Evolutionary conservation across 2,888 invertebrate genomes (phyloP).

Genomic region (Parapristionchus giblindavisi): DNA sequence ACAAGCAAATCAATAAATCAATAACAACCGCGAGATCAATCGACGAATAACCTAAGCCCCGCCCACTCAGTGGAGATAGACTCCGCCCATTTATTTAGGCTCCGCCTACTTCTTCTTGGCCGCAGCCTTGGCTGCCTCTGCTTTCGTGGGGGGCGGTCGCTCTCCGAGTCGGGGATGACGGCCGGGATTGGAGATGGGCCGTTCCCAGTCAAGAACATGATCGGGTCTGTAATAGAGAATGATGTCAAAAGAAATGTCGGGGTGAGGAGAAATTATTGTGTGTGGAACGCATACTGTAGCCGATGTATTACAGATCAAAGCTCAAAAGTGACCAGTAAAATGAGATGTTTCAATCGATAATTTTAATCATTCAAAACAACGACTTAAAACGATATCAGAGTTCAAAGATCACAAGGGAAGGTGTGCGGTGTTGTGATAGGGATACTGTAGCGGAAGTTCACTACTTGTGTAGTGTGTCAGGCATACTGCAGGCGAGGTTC

Average conservation of each 20-base stretch:
- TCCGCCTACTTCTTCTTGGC: slow-evolving; percentile 29
- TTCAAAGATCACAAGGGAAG: background rate
- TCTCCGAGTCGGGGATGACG: slow-evolving; percentile 46
- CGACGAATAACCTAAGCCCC: too few relatives aligned
- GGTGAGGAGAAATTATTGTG: too few relatives aligned
- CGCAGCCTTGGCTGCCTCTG: slow-evolving; percentile 24
- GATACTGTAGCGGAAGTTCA: background rate
- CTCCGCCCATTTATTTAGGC: too few relatives aligned
- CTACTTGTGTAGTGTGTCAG: too few relatives aligned
- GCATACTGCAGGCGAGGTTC: too few relatives aligned
- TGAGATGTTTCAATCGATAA: background rate
- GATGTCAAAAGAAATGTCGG: too few relatives aligned
- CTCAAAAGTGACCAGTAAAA: too few relatives aligned
- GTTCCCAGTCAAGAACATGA: slow-evolving; percentile 64
- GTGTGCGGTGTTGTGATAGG: background rate
- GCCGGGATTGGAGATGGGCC: slow-evolving; percentile 50
- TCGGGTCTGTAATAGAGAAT: slow-evolving; percentile 34
- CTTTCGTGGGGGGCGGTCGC: slow-evolving; percentile 12
- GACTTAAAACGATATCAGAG: background rate
- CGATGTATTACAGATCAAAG: too few relatives aligned
- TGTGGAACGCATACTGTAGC: too few relatives aligned
- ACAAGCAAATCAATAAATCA: too few relatives aligned
- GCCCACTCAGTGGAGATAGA: too few relatives aligned
- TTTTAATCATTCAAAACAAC: background rate
- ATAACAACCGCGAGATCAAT: too few relatives aligned